Conservation (phyloP, 2,888 invertebrate genomes). For the Drosophila subquinaria region DNA sequence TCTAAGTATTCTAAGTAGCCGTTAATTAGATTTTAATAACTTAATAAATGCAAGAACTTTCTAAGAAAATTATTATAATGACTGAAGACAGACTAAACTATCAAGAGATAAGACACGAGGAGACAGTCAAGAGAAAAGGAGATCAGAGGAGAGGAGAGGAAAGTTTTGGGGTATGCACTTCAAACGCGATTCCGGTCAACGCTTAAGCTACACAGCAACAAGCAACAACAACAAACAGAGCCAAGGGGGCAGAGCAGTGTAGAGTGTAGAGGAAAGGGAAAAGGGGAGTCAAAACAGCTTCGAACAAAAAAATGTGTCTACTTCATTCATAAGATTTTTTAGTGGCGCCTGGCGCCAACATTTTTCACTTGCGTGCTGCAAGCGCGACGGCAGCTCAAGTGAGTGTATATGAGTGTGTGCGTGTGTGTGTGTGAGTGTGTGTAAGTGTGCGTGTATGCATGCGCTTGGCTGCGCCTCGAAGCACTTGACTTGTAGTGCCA, state of each 20-base stretch:
- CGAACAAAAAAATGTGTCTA: conserved; percentile 70
- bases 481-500: conserved; percentile 84
- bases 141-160: not conserved
- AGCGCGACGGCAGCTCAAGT: conserved; percentile 54
- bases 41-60: conserved; percentile 71
- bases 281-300: conserved; percentile 10
- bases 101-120: conserved; percentile 3
- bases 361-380: conserved; percentile 78
- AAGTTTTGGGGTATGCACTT: conserved; percentile 39
- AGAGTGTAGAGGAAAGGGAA: not conserved
- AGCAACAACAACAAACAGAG: conserved; percentile 11
- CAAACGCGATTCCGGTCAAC: conserved; percentile 64
- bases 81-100: conserved; percentile 34
- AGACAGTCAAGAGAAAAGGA: not conserved
- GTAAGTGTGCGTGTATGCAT: conserved; percentile 38
- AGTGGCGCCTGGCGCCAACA: conserved; percentile 82
- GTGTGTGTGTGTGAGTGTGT: conserved; percentile 22
- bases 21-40: conserved; percentile 75
- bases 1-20: conserved; percentile 34
- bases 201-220: conserved; percentile 43
- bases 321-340: conserved; percentile 81
- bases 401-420: conserved; percentile 23
- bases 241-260: not conserved
- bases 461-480: conserved; percentile 79
- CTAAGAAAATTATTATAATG: conserved; percentile 64